Conservation (phyloP, 2,797 vertebrate species). For the Botia kubotai region DNA sequence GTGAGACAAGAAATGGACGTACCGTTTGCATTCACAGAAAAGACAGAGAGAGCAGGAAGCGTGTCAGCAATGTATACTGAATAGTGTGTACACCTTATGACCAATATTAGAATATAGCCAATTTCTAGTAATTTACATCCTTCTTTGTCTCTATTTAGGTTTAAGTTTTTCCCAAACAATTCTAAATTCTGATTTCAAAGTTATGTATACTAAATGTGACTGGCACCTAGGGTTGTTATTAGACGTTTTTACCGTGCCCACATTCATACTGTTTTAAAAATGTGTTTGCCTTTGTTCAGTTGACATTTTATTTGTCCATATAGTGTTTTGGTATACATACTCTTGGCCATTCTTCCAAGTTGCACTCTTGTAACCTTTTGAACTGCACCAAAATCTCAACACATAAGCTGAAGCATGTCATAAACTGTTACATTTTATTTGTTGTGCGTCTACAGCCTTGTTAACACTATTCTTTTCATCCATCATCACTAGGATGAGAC, state of each 20-base stretch:
- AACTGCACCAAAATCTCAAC: neutral
- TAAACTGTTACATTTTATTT: neutral
- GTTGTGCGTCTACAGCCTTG: neutral
- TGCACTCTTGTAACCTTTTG: neutral
- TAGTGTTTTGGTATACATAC: neutral
- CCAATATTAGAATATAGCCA: neutral
- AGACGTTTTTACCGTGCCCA: neutral
- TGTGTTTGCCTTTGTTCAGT: neutral
- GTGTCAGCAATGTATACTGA: constrained; percentile 74
- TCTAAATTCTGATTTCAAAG: neutral
- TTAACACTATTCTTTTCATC: neutral
- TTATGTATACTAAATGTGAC: neutral
- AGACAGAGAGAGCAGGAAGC: constrained; percentile 83
- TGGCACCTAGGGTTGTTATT: neutral
- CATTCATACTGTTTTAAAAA: constrained; percentile 6
- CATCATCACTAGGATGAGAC: constrained; percentile 5
- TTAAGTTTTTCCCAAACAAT: neutral
- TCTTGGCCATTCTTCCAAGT: neutral
- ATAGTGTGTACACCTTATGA: neutral
- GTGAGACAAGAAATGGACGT: constrained; percentile 73
- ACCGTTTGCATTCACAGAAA: constrained; percentile 80
- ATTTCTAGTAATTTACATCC: neutral
- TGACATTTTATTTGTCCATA: neutral
- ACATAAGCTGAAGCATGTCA: neutral
- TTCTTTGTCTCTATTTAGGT: neutral